Base-by-base conservation (phyloP, 2,888 invertebrate genomes). In the Rhogogaster chlorosoma region DNA sequence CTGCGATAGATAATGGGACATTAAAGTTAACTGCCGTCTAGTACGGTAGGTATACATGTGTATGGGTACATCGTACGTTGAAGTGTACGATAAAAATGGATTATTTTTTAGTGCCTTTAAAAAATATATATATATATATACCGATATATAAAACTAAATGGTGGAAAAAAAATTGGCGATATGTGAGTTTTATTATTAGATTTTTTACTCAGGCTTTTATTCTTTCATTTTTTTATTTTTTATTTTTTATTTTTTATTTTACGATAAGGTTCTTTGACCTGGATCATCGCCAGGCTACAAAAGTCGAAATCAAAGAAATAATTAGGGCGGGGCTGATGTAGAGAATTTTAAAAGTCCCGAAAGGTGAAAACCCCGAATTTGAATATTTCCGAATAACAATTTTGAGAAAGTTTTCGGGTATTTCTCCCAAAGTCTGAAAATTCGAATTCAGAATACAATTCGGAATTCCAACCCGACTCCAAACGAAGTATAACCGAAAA, bases 1-100 rank as follows among this genome's bases (percentile, higher is more conserved):
- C 67, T 22, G 67, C 18, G 67, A 32, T 67, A 67, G 67, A 80
- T 80, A 36, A 80, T 80, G 36, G 57, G 36, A 38, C 80, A 36
- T 80, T 80, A 61, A 80, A 80, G 29, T 49, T 77, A 49, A 77
- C 32, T 77, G 77, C 53, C 18, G 57, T 57, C 36, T 80, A 36
- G 57, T 38, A 57, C 38, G n/a, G 70, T 32, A 67, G 6, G 10
- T 32, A 15, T 15, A 22, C 6, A 2, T 26, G 15, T 5, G 3
- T 67, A 29, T 67, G 2, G 18, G 26, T 67, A 18, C 12, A 49
- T 29, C 77, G 32, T 38, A 18, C 29, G 29, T 77, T 49, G 1
- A 45, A 77, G 38, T 73, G 15, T 42, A 22, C 38, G 38, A 73
- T 73, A 42, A 53, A 77, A 53, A 49, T 53, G 32, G 53, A 26